Conservation (phyloP, 2,888 invertebrate species). For the Nezara viridula region DNA sequence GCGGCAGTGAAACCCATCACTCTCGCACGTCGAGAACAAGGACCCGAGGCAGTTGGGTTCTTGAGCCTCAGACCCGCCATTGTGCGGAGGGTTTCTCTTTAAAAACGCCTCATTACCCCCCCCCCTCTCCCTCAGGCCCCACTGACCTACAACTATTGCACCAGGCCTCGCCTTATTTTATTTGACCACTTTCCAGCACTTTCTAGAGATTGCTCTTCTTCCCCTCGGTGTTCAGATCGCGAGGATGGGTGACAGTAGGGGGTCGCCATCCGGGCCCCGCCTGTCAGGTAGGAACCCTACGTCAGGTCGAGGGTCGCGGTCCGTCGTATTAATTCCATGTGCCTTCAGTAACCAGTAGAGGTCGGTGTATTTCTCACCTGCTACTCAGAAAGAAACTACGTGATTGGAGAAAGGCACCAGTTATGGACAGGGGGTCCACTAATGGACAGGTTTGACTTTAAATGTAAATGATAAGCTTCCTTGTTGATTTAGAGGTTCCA, state of each 20-base stretch:
- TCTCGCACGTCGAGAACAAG: neutral
- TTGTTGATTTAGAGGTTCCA: no score
- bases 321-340: neutral
- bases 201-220: neutral
- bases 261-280: neutral
- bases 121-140: neutral
- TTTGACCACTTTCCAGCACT: slow-evolving; percentile 13
- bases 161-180: neutral
- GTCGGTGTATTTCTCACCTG: no score
- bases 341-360: no score
- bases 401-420: no score
- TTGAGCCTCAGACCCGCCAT: neutral
- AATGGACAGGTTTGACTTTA: no score
- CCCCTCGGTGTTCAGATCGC: neutral
- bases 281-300: neutral
- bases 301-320: neutral
- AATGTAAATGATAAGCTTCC: no score
- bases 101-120: neutral
- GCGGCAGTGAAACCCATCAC: neutral
- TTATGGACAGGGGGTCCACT: no score
- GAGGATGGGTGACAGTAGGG: neutral
- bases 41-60: neutral
- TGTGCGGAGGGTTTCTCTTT: neutral
- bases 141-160: slow-evolving; percentile 33
- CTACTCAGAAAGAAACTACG: no score